Evolutionary conservation across 2,888 invertebrate species (phyloP).

Genomic region (Gnatocerus cornutus): DNA sequence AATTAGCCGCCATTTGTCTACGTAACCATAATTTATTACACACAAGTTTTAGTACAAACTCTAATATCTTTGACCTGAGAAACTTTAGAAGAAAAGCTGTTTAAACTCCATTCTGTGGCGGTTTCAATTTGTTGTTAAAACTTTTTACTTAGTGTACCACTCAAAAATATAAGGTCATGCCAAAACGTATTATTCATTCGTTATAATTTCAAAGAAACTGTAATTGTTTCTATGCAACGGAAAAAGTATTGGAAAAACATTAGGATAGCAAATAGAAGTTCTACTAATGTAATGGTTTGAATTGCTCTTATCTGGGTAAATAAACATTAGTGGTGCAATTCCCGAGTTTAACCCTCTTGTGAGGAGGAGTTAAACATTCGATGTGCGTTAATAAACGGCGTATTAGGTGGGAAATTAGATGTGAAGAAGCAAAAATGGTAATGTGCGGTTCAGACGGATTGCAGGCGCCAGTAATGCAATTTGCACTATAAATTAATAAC

Average conservation of each 20-base stretch:
- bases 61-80: slow-evolving; percentile 41
- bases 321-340: slow-evolving; percentile 23
- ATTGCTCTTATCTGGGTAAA: slow-evolving; percentile 15
- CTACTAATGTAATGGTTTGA: slow-evolving; percentile 1
- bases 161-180: slow-evolving; percentile 19
- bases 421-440: background rate
- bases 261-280: slow-evolving; percentile 4
- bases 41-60: slow-evolving; percentile 35
- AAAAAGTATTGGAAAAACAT: slow-evolving; percentile 7
- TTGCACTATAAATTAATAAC: slow-evolving; percentile 3
- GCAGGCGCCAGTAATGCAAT: background rate
- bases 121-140: slow-evolving; percentile 39
- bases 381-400: slow-evolving; percentile 9
- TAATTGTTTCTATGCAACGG: background rate
- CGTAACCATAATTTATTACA: slow-evolving; percentile 41
- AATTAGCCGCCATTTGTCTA: slow-evolving; percentile 42
- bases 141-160: slow-evolving; percentile 34
- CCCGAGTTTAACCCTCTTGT: slow-evolving; percentile 15
- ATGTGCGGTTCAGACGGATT: too few relatives aligned
- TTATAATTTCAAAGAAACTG: background rate
- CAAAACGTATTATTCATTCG: background rate
- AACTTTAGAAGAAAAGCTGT: slow-evolving; percentile 42
- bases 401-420: slow-evolving; percentile 2
- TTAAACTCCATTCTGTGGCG: slow-evolving; percentile 36
- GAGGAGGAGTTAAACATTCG: slow-evolving; percentile 3